Evolutionary conservation across 1,140 invertebrate species (phyloP).

Genomic region (Lamellibrachia luymesi): DNA sequence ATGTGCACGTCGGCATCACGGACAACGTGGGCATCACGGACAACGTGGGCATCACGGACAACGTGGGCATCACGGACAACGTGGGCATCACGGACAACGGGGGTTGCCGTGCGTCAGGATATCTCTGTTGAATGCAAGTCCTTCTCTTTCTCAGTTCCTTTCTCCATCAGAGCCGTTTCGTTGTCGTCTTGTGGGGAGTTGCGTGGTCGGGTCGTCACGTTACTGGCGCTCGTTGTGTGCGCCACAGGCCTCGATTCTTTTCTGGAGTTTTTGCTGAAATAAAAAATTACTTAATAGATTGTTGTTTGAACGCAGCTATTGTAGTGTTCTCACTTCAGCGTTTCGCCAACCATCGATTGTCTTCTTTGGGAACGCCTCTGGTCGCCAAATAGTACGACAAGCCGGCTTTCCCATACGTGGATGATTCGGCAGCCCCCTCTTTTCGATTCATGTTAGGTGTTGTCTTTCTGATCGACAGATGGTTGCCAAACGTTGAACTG

Average conservation of each 20-base stretch:
- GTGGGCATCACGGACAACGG: neutral
- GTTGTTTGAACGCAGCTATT: neutral
- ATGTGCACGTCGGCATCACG: neutral
- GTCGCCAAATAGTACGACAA: no score
- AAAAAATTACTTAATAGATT: neutral
- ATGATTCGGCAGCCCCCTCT: no score
- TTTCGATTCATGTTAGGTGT: no score
- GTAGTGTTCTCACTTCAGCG: neutral
- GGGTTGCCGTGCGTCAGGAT: neutral
- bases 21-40: neutral
- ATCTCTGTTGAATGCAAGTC: neutral
- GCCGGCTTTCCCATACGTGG: no score
- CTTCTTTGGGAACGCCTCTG: no score
- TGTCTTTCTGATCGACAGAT: no score
- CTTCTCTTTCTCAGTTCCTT: neutral
- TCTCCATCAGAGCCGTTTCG: neutral
- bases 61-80: neutral
- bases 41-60: neutral
- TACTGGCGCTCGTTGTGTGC: neutral
- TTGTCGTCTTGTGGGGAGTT: neutral
- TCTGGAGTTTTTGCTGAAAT: neutral
- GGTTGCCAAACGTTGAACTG: no score
- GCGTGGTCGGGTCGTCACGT: neutral
- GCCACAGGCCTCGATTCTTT: neutral
- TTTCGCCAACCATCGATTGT: no score